Base-by-base conservation (phyloP, 2,797 vertebrate species). In the Oophaga sylvatica region DNA sequence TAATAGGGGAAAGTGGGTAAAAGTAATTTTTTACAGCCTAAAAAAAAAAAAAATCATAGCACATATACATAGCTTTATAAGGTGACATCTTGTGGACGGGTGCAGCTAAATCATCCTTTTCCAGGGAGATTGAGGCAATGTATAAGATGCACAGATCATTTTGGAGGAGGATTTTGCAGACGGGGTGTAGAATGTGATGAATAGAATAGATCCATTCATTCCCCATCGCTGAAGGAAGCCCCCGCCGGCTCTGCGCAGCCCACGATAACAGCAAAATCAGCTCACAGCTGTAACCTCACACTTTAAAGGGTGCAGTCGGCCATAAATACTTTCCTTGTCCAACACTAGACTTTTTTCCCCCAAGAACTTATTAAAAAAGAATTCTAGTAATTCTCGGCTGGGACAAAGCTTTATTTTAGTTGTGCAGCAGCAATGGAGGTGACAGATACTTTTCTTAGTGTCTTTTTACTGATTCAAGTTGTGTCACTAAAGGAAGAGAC, bases 141-240 rank as follows among this genome's bases (percentile, higher is more conserved):
- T 70, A 70, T 35, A 19, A 35, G 29, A 16, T 7, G 17, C 29
- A 31, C 31, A 15, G 57, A 7, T 15, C 6, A 8, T 20, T 71
- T 70, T 2, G 12, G 68, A 48, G 35, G 7, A 29, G 13, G 8
- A 59, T 65, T 77, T 71, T 26, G 48, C 29, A 85, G 35, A 48
- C 15, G 0, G 62, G 10, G 41, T 68, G 80, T n/a, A 56, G 35
- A 82, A 67, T 68, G 77, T 76, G 12, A 63, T 31, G 15, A 77
- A 73, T 48, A 77, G 35, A 63, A 56, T 16, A 29, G 35, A 19
- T 5, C 35, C 31, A 85, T 78, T 78, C 77, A 80, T 56, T n/a
- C 56, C 48, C n/a, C 35, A 53, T 65, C 15, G 22, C 35, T 48
- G 29, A 16, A 76, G 41, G 48, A 16, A 29, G 20, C 31, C 3